Evolutionary conservation across 37 sponge, comb jelly and placozoan species (phyloP).

Genomic region (Sycon ciliatum): DNA sequence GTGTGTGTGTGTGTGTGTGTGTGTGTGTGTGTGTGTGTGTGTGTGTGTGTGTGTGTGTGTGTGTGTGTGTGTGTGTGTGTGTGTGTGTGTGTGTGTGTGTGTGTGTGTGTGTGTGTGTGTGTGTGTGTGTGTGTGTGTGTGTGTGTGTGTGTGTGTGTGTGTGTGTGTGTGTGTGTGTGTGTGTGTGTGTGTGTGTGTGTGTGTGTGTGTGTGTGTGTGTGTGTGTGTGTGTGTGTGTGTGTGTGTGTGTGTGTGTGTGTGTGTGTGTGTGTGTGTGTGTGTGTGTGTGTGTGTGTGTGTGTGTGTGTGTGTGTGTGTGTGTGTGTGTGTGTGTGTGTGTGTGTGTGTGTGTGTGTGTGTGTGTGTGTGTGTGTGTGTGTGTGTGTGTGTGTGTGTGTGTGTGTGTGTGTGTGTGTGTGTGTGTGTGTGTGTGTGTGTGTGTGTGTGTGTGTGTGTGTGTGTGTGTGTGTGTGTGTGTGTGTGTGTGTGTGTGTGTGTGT

Average conservation of each 20-base stretch:
- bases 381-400: neutral
- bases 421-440: conserved; percentile 13
- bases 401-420: neutral
- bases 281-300: neutral
- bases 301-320: neutral
- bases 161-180: neutral
- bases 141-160: neutral
- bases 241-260: neutral
- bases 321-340: neutral
- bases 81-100: conserved; percentile 5
- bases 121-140: neutral
- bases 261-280: neutral
- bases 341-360: conserved; percentile 11
- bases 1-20: conserved; percentile 1
- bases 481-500: neutral
- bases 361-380: neutral
- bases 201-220: neutral
- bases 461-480: neutral
- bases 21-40: neutral
- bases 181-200: conserved; percentile 6
- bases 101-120: conserved; percentile 5
- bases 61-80: neutral
- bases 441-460: neutral
- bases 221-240: neutral
- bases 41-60: conserved; percentile 5